Evolutionary conservation across 2,113 vertebrate species (phyloP).

Genomic region (Cryptotis parvus): DNA sequence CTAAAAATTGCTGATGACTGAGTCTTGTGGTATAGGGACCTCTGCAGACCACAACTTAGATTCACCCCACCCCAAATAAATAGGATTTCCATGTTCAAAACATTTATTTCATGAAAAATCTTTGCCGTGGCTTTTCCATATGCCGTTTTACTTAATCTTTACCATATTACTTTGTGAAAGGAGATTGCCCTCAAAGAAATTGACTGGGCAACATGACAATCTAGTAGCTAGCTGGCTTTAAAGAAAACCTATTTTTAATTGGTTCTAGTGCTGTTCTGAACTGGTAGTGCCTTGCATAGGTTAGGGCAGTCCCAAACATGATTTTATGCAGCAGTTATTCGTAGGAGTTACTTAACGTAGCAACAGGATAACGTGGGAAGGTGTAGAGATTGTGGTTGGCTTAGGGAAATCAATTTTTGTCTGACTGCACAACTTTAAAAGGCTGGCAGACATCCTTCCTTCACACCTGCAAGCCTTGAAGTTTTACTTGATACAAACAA

Average conservation of each 20-base stretch:
- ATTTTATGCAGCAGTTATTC: neutral
- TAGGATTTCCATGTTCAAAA: neutral
- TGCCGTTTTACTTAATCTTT: neutral
- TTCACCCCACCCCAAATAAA: neutral
- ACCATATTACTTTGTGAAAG: neutral
- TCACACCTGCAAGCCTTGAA: neutral
- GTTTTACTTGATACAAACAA: neutral
- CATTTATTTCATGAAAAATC: neutral
- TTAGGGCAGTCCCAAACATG: neutral
- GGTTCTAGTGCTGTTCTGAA: neutral
- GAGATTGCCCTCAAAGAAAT: neutral
- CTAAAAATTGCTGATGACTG: neutral
- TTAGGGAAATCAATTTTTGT: conserved; percentile 19
- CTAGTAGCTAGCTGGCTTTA: neutral
- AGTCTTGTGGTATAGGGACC: neutral
- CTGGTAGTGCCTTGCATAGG: neutral
- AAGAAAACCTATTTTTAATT: neutral
- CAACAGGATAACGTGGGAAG: neutral
- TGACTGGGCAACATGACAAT: neutral
- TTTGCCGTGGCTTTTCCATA: neutral
- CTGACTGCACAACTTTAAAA: neutral
- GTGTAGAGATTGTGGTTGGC: neutral
- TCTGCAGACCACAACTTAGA: neutral
- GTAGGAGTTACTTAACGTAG: neutral
- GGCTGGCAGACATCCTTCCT: neutral